Evolutionary conservation across 92 coral and sea anemone genomes (phyloP), one percentile per base, ranked within the genome.

Genomic region (Hydrozoanthus gracilis): DNA sequence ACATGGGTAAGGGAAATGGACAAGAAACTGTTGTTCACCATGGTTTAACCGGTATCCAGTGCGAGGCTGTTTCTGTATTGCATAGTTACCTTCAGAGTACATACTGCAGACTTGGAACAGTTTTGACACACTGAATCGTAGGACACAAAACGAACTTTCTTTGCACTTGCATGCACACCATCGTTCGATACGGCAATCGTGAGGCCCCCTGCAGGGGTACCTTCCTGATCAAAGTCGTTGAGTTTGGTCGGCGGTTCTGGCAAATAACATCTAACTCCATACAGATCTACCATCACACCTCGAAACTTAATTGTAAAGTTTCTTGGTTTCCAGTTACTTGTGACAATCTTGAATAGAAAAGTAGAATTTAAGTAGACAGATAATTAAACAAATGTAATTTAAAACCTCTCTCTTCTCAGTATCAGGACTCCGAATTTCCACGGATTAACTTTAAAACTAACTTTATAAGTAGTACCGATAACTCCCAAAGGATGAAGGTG

Each of bases 101-200:
- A 91, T 14, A 47, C 83, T 20, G 70, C 74, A 3, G 91, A 67
- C 44, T 86, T 91, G 86, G 88, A 83, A 72, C 93, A 91, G 64
- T 78, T 77, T 66, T 87, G 84, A 46, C 93, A 91, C 4, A 91
- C 89, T 49, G 93, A 91, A 68, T 91, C 93, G 77, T 83, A 91
- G 13, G 91, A 75, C 39, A 91, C 76, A 69, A 91, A 91, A 75
- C 86, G 79, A 88, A 88, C 51, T 75, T 73, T 77, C 73, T 48
- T 86, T 11, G 71, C 51, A 54, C 91, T 88, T 39, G 78, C 77
- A 56, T 88, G 87, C 16, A 87, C 79, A 13, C 89, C 82, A 70
- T 91, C 85, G 66, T 91, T 91, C 11, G 93, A 91, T 14, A 91
- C 67, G 46, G 86, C 71, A 48, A 91, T 88, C 87, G 4, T 79